Evolutionary conservation across 2,888 invertebrate genomes (phyloP).

Genomic region (Nebria salina): DNA sequence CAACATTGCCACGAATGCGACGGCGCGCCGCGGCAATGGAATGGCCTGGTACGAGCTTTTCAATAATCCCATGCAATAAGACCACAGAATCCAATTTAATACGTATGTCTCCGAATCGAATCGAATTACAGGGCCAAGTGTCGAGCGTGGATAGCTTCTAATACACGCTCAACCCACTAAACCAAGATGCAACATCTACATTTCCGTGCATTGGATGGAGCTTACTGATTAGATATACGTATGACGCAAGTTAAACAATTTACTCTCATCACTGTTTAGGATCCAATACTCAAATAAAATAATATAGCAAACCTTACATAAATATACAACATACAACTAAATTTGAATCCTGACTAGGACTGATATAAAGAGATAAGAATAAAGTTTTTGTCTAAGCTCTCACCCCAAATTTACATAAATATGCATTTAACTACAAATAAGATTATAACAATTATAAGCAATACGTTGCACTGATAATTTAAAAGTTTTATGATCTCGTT

Average conservation of each 20-base stretch:
- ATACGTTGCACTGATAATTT: too few relatives aligned
- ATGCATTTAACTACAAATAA: too few relatives aligned
- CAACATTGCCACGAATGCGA: too few relatives aligned
- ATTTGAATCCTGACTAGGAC: too few relatives aligned
- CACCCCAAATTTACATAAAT: too few relatives aligned
- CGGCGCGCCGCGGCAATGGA: background rate
- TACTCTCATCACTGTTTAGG: background rate
- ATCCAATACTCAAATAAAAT: background rate
- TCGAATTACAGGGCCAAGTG: constrained; percentile 30
- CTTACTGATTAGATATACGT: constrained; percentile 33
- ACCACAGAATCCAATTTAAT: constrained; percentile 55
- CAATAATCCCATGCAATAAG: constrained; percentile 55
- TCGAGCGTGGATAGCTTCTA: constrained; percentile 10
- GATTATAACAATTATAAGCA: too few relatives aligned
- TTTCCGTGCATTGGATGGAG: background rate
- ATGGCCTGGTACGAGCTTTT: constrained; percentile 48
- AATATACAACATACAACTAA: background rate
- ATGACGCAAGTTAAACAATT: constrained; percentile 22
- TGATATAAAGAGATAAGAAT: too few relatives aligned
- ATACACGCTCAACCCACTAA: background rate
- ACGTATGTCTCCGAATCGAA: constrained; percentile 44
- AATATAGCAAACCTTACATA: background rate
- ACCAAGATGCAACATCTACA: background rate
- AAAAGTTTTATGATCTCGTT: too few relatives aligned
- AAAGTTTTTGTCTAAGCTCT: too few relatives aligned